A percentile compares a stretch with the other conserved stretches of the same genome.
These are phyloP conservation scores for Copsychus sechellarum DNA, from an alignment of 2,113 vertebrate genomes.

Conservation along the genomic window DNA sequence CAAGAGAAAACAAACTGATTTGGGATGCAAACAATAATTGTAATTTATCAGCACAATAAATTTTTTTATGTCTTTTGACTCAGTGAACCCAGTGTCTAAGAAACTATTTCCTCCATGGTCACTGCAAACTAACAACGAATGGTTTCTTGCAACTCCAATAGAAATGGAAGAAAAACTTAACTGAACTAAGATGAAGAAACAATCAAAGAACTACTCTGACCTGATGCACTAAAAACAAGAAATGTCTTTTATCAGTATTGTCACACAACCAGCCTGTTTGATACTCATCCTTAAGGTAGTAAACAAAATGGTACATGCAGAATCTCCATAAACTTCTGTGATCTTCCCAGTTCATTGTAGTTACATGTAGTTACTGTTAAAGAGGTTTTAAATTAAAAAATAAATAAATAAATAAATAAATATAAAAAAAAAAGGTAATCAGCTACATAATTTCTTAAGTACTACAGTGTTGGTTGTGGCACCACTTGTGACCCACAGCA, in stretches of 20 bases:
- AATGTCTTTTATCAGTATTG: background rate
- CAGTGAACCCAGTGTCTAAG: background rate
- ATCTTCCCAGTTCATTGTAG: background rate
- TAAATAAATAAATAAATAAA: too few species aligned
- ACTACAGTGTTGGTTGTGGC: background rate
- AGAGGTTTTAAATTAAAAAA: background rate
- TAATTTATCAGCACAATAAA: background rate
- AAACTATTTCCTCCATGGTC: background rate
- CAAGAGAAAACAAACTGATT: background rate
- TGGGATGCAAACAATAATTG: background rate
- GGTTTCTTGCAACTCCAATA: background rate
- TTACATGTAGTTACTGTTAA: background rate
- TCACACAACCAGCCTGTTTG: background rate
- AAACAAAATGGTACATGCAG: background rate
- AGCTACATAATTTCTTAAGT: background rate
- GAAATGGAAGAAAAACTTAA: background rate
- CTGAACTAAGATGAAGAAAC: background rate
- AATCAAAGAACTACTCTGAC: background rate
- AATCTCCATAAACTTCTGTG: background rate
- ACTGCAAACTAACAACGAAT: background rate
- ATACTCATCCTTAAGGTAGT: background rate
- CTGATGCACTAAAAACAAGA: background rate
- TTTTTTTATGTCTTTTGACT: background rate
- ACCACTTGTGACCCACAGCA: background rate
- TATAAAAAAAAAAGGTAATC: rapidly evolving